Evolutionary conservation across 2,113 vertebrate species (phyloP).

Genomic region (Pelecanus crispus): DNA sequence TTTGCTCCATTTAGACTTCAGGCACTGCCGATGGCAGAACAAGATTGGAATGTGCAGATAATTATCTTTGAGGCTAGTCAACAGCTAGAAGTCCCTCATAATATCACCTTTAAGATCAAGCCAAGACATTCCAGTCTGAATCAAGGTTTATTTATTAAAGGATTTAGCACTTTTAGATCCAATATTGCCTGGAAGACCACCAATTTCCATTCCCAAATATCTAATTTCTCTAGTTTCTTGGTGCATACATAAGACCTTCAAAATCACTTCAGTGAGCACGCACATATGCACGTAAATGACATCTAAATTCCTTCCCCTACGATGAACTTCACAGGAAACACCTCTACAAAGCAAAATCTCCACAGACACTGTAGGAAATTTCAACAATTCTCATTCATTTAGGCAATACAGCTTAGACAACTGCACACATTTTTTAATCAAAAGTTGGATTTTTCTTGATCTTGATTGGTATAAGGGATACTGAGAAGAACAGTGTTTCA

Average conservation of each 20-base stretch:
- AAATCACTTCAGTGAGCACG: conserved; percentile 20
- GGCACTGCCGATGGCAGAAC: conserved; percentile 60
- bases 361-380: neutral
- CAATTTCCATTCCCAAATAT: conserved; percentile 78
- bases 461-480: neutral
- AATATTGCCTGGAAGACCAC: conserved; percentile 76
- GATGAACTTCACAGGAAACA: conserved; percentile 43
- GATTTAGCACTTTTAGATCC: conserved; percentile 79
- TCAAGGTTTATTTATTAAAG: conserved; percentile 81
- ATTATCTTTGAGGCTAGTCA: conserved; percentile 75
- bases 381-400: neutral
- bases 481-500: neutral
- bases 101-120: conserved; percentile 79
- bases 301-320: conserved; percentile 42
- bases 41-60: conserved; percentile 76
- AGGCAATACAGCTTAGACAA: neutral
- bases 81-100: conserved; percentile 63
- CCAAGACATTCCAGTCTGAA: conserved; percentile 82
- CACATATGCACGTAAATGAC: neutral
- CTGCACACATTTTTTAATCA: neutral
- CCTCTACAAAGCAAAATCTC: conserved; percentile 33
- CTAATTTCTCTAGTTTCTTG: conserved; percentile 74
- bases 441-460: neutral
- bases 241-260: conserved; percentile 53
- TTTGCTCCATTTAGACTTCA: conserved; percentile 52